Evolutionary conservation across 2,797 vertebrate genomes (phyloP), one percentile per base, ranked within the genome.

Genomic region (Catharus ustulatus): DNA sequence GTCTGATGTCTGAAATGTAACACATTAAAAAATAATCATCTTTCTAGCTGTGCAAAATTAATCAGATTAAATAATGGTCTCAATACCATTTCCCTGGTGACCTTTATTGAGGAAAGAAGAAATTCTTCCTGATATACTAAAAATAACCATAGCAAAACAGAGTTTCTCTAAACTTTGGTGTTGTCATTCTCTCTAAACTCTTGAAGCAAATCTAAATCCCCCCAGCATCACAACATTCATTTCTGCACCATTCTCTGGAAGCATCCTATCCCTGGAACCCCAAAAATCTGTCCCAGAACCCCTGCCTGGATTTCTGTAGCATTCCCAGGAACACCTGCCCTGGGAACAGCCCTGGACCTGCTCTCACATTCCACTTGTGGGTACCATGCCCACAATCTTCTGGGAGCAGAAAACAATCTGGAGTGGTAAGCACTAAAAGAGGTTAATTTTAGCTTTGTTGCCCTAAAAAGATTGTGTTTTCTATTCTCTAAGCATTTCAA

Each of bases 11-110:
- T 84, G 78, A 77, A 85, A 83, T 32, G 23, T 30, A 80, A 74
- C n/a, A 36, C 45, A 57, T 83, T 67, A 82, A 92, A 94, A 78
- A 93, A 59, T 68, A 83, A 79, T 71, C 32, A 69, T 76, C 72
- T 59, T 80, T 48, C 73, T 61, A 88, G 79, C 73, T 64, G 45
- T 61, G 77, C 84, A 95, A 86, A 90, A 91, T 88, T 84, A 57
- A 81, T 95, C 88, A 57, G 66, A 88, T 88, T 77, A 72, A 86
- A 84, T 75, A 90, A 85, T 27, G 64, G 66, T 76, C 57, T 74
- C 51, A 86, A 68, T 75, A 57, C 38, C 40, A 54, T 63, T 78
- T 93, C 77, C 54, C 24, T 9, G 21, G 23, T 75, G 88, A 83
- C 62, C 78, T 93, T 88, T 72, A 64, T 29, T 2, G 8, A 85